Conservation (phyloP, 2,797 vertebrate genomes). For the Falco biarmicus region DNA sequence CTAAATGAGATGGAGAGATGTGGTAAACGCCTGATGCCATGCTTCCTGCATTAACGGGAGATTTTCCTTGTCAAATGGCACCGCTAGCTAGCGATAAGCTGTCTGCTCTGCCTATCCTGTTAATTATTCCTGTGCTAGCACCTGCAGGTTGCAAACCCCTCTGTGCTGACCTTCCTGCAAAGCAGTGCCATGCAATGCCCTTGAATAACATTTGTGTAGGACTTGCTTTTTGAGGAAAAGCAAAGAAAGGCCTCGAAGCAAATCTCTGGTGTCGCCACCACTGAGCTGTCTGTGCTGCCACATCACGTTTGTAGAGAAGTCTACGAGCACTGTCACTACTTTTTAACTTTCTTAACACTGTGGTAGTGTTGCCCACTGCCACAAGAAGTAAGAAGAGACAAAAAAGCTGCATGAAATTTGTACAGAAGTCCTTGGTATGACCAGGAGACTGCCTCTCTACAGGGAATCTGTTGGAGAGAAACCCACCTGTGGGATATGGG, state of each 20-base stretch:
- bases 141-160: background rate
- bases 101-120: background rate
- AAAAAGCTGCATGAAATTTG: background rate
- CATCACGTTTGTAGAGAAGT: background rate
- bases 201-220: background rate
- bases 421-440: background rate
- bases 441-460: background rate
- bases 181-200: background rate
- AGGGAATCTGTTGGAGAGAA: slow-evolving; percentile 37
- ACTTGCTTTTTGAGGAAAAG: background rate
- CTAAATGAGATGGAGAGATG: background rate
- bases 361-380: background rate
- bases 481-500: background rate
- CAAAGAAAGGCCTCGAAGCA: background rate
- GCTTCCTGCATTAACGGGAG: background rate
- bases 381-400: background rate
- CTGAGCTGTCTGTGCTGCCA: slow-evolving; percentile 11
- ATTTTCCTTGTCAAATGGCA: background rate
- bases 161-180: background rate
- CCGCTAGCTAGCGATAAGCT: background rate
- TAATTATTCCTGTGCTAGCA: background rate
- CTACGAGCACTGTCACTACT: background rate
- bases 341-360: slow-evolving; percentile 3
- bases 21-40: background rate
- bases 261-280: background rate